Evolutionary conservation across 2,113 vertebrate species (phyloP).

Genomic region (Columba livia): DNA sequence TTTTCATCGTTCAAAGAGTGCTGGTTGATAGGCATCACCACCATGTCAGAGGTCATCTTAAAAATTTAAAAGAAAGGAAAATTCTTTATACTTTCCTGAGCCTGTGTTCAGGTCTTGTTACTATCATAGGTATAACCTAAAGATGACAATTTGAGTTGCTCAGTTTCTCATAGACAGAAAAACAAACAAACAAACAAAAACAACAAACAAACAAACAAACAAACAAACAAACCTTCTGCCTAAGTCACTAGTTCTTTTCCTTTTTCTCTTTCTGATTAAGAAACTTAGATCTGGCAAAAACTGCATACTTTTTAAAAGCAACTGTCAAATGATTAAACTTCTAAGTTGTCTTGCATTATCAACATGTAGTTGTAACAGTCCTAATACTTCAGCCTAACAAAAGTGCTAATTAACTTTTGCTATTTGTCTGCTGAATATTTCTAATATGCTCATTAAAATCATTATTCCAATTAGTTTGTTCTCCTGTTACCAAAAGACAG

Average conservation of each 20-base stretch:
- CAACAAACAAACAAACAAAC: too few relatives aligned
- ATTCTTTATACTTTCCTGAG: not conserved
- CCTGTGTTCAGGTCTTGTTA: not conserved
- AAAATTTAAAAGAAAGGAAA: not conserved
- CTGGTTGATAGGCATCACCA: not conserved
- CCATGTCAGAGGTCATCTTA: not conserved
- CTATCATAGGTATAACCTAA: not conserved
- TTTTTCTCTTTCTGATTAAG: not conserved
- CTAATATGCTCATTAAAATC: conserved; percentile 5
- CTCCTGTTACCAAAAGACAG: not conserved
- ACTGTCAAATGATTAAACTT: not conserved
- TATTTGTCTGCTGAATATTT: not conserved
- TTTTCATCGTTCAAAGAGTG: not conserved
- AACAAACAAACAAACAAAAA: too few relatives aligned
- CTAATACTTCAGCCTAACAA: not conserved
- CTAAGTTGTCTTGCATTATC: not conserved
- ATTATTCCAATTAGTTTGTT: not conserved
- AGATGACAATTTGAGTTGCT: not conserved
- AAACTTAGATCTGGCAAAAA: not conserved
- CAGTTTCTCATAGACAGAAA: not conserved
- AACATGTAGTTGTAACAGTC: not conserved
- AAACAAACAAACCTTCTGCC: too few relatives aligned
- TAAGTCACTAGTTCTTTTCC: not conserved
- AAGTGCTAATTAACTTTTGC: not conserved
- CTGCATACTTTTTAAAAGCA: not conserved